A percentile compares a stretch with the other conserved stretches of the same genome.
Conservation (phyloP, 2,888 invertebrate genomes). For the Anagyrus pseudococci region DNA sequence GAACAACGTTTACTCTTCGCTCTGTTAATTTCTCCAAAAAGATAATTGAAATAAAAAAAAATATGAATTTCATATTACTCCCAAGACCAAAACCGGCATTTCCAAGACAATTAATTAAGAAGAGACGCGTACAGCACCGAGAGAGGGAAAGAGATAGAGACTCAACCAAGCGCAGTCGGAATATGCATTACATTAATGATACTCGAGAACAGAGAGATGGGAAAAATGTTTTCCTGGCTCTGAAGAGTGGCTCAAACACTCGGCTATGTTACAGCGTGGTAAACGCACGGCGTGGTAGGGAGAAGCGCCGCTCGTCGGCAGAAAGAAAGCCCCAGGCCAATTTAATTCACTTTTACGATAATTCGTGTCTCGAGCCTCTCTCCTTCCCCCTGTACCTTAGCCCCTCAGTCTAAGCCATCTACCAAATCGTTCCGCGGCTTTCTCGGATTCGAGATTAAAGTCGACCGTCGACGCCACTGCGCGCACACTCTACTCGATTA, state of each 20-base stretch:
- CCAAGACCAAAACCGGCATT: too few relatives aligned
- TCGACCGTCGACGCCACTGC: constrained; percentile 32
- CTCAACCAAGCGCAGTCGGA: too few relatives aligned
- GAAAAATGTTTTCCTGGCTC: constrained; percentile 32
- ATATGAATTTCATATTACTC: too few relatives aligned
- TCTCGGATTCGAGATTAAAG: constrained; percentile 40
- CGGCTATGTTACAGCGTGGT: constrained; percentile 23
- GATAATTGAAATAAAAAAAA: too few relatives aligned
- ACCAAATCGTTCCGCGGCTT: constrained; percentile 28
- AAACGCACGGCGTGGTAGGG: constrained; percentile 21
- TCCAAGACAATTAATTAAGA: too few relatives aligned
- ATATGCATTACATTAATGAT: constrained; percentile 38
- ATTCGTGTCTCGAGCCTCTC: constrained; percentile 33
- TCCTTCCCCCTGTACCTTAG: constrained; percentile 5
- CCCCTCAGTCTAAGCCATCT: constrained; percentile 17
- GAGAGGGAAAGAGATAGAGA: too few relatives aligned
- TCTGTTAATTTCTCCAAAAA: too few relatives aligned
- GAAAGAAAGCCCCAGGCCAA: constrained; percentile 19
- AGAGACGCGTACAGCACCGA: too few relatives aligned
- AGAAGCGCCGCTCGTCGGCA: too few relatives aligned
- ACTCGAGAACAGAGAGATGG: constrained; percentile 17
- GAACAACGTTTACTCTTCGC: too few relatives aligned
- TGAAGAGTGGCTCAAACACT: constrained; percentile 33
- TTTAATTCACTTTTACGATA: constrained; percentile 40
- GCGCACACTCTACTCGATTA: constrained; percentile 37